Conservation (phyloP, 1,140 invertebrate genomes). For the Diorhabda sublineata region DNA sequence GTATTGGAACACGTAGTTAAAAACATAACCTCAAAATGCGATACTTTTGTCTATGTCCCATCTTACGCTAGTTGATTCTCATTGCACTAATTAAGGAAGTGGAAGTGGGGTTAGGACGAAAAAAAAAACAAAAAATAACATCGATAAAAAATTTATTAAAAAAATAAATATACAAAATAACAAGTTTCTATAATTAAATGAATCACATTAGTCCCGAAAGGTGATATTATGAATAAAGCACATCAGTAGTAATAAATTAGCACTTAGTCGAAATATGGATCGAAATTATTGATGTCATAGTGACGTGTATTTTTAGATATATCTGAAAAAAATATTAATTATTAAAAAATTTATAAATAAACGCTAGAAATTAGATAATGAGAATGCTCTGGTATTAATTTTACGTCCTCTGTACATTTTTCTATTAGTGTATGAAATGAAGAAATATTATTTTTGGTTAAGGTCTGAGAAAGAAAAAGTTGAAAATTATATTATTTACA, state of each 20-base stretch:
- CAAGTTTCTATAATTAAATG: too few relatives aligned
- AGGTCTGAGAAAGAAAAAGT: neutral
- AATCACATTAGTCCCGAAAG: too few relatives aligned
- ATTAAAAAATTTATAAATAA: neutral
- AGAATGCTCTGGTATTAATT: neutral
- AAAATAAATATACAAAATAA: too few relatives aligned
- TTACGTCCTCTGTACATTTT: neutral
- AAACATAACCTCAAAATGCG: too few relatives aligned
- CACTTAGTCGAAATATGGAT: conserved; percentile 10
- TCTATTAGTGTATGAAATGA: neutral
- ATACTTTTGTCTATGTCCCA: too few relatives aligned
- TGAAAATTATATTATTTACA: neutral
- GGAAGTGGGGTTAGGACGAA: too few relatives aligned
- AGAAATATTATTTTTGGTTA: neutral
- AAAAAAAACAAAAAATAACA: too few relatives aligned
- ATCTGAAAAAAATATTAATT: neutral
- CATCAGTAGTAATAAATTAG: neutral
- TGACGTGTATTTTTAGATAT: neutral
- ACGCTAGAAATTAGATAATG: neutral
- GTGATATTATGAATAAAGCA: too few relatives aligned
- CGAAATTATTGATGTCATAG: neutral
- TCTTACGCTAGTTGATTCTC: too few relatives aligned
- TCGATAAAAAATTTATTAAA: too few relatives aligned
- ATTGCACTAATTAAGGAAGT: too few relatives aligned
- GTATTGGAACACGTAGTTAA: too few relatives aligned